Evolutionary conservation across 2,113 vertebrate species (phyloP).

Genomic region (Halcyon senegalensis): DNA sequence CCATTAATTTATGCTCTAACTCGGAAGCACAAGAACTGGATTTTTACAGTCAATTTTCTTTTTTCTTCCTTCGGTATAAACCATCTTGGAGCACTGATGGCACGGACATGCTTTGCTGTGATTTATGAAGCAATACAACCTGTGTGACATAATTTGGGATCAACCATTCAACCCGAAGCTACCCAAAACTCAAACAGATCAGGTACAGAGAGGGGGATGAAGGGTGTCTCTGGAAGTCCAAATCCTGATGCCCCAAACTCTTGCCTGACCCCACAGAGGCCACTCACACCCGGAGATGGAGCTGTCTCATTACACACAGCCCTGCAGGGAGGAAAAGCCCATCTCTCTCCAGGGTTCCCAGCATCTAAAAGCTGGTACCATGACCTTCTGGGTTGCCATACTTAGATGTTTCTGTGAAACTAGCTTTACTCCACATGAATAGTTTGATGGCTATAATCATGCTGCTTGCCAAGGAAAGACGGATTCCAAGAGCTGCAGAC

Average conservation of each 20-base stretch:
- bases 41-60: background rate
- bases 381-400: background rate
- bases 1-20: background rate
- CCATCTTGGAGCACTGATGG: background rate
- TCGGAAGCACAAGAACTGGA: background rate
- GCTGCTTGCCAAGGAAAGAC: background rate
- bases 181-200: background rate
- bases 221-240: background rate
- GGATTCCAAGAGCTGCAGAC: background rate
- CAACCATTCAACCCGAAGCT: background rate
- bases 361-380: background rate
- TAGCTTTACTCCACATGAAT: background rate
- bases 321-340: background rate
- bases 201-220: background rate
- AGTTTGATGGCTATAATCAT: background rate
- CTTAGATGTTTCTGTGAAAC: background rate
- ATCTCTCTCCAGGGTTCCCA: background rate
- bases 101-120: background rate
- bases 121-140: background rate
- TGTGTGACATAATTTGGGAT: background rate
- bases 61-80: background rate
- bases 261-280: background rate
- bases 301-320: background rate
- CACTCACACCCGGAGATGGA: background rate
- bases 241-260: background rate